Conservation (phyloP, 2,113 vertebrate species). For the Channa argus region DNA sequence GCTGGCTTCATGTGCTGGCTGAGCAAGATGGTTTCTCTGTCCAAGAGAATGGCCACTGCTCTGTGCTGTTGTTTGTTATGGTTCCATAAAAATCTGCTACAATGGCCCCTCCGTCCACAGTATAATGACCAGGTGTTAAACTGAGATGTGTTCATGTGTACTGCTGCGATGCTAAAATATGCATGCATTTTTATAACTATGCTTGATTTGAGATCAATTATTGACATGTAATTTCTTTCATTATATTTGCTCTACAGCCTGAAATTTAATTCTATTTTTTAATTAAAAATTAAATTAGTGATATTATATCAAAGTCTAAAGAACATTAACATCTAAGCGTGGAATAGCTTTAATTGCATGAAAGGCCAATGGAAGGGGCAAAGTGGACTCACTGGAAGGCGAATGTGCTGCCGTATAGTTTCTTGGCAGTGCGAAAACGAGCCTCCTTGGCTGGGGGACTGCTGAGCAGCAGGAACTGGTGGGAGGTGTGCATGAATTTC, state of each 20-base stretch:
- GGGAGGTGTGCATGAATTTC: slow-evolving; percentile 99
- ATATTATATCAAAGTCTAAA: slow-evolving; percentile 2
- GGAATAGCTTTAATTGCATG: background rate
- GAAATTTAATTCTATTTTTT: too few species aligned
- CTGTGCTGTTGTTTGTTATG: slow-evolving; percentile 59
- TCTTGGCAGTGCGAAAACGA: slow-evolving; percentile 98
- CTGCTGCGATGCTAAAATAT: slow-evolving; percentile 42
- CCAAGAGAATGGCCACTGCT: slow-evolving; percentile 59
- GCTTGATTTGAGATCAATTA: slow-evolving; percentile 46
- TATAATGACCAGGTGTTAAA: slow-evolving; percentile 59
- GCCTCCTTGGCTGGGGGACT: slow-evolving; percentile 98
- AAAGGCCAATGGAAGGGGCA: slow-evolving; percentile 5
- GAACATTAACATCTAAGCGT: background rate
- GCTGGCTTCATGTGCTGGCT: slow-evolving; percentile 68
- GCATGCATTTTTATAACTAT: slow-evolving; percentile 22
- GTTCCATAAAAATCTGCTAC: slow-evolving; percentile 60
- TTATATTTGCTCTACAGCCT: slow-evolving; percentile 25
- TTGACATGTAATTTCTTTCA: slow-evolving; percentile 26
- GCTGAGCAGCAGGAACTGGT: slow-evolving; percentile 99
- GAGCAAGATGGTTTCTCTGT: slow-evolving; percentile 44
- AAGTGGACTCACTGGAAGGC: slow-evolving; percentile 94
- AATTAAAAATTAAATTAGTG: background rate
- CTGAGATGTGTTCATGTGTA: slow-evolving; percentile 29
- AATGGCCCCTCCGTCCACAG: slow-evolving; percentile 33
- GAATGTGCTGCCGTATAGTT: slow-evolving; percentile 98